Conservation (phyloP, 2,797 vertebrate species). For the Macrochelys suwanniensis region DNA sequence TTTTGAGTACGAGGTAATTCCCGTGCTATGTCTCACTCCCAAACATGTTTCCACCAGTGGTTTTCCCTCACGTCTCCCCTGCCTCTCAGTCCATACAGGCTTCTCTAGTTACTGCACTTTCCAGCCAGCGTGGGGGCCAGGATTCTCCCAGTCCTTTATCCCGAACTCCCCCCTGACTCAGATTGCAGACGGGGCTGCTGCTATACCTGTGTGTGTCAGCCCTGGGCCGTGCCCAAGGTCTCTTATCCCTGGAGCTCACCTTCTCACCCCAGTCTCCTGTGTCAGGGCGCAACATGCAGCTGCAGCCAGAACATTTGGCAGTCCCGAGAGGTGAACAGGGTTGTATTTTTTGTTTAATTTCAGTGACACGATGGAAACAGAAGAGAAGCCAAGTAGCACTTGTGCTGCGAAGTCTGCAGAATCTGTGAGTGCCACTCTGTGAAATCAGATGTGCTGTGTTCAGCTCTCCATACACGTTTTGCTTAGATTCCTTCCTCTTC, state of each 20-base stretch:
- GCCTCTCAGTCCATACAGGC: not conserved
- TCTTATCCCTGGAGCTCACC: not conserved
- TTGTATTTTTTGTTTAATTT: slow-evolving; percentile 53
- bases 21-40: not conserved
- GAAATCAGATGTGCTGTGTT: not conserved
- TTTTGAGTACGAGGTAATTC: not conserved
- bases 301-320: not conserved
- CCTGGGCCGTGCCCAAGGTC: not conserved
- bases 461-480: fast-evolving
- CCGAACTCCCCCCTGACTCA: not conserved
- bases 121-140: not conserved
- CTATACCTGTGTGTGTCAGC: not conserved
- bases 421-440: slow-evolving; percentile 77
- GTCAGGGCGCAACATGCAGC: not conserved
- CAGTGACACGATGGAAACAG: slow-evolving; percentile 97
- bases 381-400: slow-evolving; percentile 91
- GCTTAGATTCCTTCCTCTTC: not conserved
- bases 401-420: slow-evolving; percentile 88
- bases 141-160: not conserved
- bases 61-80: not conserved
- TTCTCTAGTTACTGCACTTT: not conserved
- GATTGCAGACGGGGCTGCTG: not conserved
- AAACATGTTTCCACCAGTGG: not conserved
- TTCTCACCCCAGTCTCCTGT: not conserved
- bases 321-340: not conserved